phyloP scores from a whole-genome alignment of 1,140 invertebrate genomes.

The Telenomus remus region DNA sequence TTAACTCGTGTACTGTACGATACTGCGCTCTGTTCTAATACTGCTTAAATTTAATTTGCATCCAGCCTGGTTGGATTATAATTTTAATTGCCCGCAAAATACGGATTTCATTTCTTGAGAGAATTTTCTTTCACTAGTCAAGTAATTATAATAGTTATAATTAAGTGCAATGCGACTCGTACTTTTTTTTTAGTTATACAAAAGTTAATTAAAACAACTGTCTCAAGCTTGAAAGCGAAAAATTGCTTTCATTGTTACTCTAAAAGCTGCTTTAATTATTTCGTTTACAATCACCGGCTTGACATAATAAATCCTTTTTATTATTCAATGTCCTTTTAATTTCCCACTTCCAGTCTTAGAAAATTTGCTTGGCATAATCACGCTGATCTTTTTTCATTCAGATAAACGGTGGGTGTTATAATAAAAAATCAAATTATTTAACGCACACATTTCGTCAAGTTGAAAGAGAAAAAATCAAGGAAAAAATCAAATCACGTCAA shows the following conservation, averaged over 20 bases:
- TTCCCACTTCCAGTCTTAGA: not conserved
- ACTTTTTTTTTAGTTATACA: not conserved
- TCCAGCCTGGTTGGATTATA: not conserved
- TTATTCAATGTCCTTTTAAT: not conserved
- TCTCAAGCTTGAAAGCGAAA: not conserved
- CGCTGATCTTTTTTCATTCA: no score
- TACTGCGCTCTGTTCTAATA: not conserved
- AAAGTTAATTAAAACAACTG: constrained; percentile 5
- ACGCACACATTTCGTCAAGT: no score
- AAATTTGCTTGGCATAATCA: not conserved
- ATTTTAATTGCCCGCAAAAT: constrained; percentile 1
- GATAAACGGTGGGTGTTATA: no score
- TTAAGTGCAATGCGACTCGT: no score
- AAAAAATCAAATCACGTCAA: no score
- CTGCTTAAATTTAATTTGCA: constrained; percentile 8
- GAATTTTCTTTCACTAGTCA: no score
- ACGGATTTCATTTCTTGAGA: no score
- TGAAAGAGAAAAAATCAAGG: no score
- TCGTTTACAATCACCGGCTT: not conserved
- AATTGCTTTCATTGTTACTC: constrained; percentile 3
- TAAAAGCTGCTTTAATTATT: constrained; percentile 1
- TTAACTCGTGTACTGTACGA: constrained; percentile 77
- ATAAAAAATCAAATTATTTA: no score
- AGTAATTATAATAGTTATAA: no score
- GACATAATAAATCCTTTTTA: not conserved